These are phyloP conservation scores for Germaria angustata DNA, from an alignment of 2,888 invertebrate species.

Conservation along the genomic window DNA sequence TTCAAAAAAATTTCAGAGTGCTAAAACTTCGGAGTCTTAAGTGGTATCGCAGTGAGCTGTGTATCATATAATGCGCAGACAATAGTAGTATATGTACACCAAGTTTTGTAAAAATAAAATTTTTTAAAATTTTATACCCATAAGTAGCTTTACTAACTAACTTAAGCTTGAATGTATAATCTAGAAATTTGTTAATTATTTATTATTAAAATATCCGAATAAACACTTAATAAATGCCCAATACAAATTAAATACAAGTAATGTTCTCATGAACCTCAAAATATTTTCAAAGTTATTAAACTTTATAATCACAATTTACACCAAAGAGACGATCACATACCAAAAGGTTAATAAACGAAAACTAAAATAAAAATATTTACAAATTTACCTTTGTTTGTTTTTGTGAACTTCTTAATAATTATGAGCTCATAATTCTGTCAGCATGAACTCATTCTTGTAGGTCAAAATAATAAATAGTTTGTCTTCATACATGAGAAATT, in stretches of 20 bases:
- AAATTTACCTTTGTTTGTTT: constrained; percentile 12
- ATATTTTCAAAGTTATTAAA: constrained; percentile 11
- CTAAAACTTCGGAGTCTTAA: too few species aligned
- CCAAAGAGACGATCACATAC: not conserved
- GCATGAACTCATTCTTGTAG: constrained; percentile 17
- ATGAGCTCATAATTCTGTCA: not conserved
- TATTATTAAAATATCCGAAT: not conserved
- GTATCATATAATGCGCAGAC: too few species aligned
- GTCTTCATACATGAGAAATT: constrained; percentile 1
- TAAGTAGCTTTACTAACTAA: too few species aligned
- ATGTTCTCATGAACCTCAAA: not conserved
- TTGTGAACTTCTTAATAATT: constrained; percentile 2
- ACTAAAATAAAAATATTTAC: constrained; percentile 3
- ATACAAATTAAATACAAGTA: not conserved
- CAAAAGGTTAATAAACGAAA: constrained; percentile 38
- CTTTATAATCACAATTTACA: not conserved
- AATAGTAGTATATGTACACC: too few species aligned
- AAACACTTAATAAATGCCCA: not conserved
- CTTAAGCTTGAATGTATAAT: too few species aligned
- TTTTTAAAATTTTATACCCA: too few species aligned
- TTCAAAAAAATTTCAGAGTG: too few species aligned
- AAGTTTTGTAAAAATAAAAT: too few species aligned
- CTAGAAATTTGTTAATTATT: too few species aligned
- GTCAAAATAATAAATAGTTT: constrained; percentile 40
- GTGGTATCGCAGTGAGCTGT: too few species aligned